A percentile compares a stretch with the other conserved stretches of the same genome.
These are phyloP conservation scores for Silurus glanis DNA, from an alignment of 2,113 vertebrate species.

Conservation along the genomic window DNA sequence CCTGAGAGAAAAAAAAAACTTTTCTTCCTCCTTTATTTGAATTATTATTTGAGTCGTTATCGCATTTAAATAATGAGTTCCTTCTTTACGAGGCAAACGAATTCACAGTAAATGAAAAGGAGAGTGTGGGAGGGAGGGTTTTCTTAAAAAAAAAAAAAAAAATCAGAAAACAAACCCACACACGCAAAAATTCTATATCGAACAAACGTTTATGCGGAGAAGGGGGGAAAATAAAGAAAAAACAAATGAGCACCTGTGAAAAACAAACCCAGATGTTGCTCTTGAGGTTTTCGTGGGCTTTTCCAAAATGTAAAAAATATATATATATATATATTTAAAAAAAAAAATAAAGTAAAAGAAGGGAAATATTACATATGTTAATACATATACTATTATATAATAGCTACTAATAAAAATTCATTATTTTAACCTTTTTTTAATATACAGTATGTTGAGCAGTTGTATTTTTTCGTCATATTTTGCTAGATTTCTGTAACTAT, in stretches of 20 bases:
- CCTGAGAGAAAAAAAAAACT: conserved; percentile 34
- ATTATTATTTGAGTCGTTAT: conserved; percentile 31
- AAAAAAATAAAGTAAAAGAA: conserved; percentile 20
- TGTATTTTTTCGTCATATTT: no score
- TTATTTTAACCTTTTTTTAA: no score
- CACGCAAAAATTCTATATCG: conserved; percentile 47
- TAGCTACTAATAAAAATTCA: no score
- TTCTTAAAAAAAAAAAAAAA: neutral
- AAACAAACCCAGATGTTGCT: conserved; percentile 66
- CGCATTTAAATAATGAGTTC: conserved; percentile 44
- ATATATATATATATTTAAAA: neutral
- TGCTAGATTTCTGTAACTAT: no score
- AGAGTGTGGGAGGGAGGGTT: conserved; percentile 11
- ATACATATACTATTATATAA: no score
- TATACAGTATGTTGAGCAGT: no score
- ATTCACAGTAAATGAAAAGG: neutral
- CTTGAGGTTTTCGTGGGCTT: conserved; percentile 45
- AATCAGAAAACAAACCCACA: conserved; percentile 62
- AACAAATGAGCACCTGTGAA: conserved; percentile 78
- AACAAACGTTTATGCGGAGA: conserved; percentile 58
- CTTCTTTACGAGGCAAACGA: conserved; percentile 33
- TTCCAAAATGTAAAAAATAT: neutral
- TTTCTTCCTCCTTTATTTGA: conserved; percentile 31
- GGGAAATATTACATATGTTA: neutral
- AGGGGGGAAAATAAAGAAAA: conserved; percentile 49